phyloP scores from a whole-genome alignment of 2,888 invertebrate species.

The Drosophila testacea region DNA sequence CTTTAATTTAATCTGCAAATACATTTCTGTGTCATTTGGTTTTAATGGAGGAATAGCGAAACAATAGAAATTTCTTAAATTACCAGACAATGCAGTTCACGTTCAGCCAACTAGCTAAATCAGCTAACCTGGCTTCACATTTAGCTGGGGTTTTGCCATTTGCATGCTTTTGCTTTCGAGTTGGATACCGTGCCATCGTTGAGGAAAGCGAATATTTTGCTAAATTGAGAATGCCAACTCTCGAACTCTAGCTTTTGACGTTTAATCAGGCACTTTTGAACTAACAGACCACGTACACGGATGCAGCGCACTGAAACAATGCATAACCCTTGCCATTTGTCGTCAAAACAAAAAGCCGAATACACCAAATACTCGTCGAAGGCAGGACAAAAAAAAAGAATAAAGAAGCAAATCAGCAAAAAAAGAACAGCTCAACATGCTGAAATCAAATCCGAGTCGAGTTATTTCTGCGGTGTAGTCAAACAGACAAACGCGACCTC shows the following conservation, averaged over 20 bases:
- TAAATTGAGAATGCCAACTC: constrained; percentile 35
- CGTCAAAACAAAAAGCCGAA: constrained; percentile 66
- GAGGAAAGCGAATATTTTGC: constrained; percentile 34
- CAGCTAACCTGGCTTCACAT: constrained; percentile 38
- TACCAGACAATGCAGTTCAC: constrained; percentile 43
- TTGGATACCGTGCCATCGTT: constrained; percentile 32
- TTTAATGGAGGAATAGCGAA: not conserved
- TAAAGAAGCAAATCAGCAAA: constrained; percentile 56
- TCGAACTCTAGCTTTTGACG: constrained; percentile 15
- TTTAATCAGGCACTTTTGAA: constrained; percentile 60
- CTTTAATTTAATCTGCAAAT: not conserved
- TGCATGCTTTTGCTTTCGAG: constrained; percentile 46
- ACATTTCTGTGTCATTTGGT: not conserved
- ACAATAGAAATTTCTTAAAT: constrained; percentile 35
- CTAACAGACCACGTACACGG: constrained; percentile 53
- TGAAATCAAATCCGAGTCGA: constrained; percentile 55
- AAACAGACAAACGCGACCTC: constrained; percentile 55
- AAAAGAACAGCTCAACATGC: constrained; percentile 33
- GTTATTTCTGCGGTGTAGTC: constrained; percentile 44
- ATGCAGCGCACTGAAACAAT: constrained; percentile 55
- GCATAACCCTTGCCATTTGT: constrained; percentile 69
- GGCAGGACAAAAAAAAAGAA: constrained; percentile 29
- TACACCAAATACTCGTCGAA: constrained; percentile 41
- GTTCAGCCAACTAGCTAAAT: constrained; percentile 36
- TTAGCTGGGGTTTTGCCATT: constrained; percentile 40